Evolutionary conservation across 2,113 vertebrate species (phyloP).

Genomic region (Urocolius indicus): DNA sequence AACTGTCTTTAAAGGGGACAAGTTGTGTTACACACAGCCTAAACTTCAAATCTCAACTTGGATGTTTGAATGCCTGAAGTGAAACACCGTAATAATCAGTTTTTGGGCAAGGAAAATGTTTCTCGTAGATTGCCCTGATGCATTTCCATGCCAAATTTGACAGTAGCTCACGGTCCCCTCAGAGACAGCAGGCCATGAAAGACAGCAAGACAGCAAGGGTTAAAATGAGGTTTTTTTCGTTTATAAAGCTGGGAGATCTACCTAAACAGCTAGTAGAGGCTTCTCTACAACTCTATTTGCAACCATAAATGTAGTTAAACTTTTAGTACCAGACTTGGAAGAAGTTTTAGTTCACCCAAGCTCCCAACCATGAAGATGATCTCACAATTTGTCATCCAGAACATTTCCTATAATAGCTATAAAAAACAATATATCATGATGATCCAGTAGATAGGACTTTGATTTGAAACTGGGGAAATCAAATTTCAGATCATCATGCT

Average conservation of each 20-base stretch:
- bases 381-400: neutral
- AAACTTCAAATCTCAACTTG: neutral
- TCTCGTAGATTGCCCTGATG: neutral
- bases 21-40: neutral
- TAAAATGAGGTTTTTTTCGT: neutral
- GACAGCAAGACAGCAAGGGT: neutral
- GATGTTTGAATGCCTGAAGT: neutral
- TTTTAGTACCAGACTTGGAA: accelerated
- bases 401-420: neutral
- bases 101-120: neutral
- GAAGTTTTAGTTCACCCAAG: neutral
- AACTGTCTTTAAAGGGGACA: neutral
- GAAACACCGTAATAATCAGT: neutral
- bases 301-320: neutral
- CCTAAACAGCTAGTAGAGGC: neutral
- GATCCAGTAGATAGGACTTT: neutral
- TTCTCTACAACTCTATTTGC: neutral
- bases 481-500: neutral
- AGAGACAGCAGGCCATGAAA: neutral
- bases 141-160: neutral
- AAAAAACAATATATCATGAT: neutral
- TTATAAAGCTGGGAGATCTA: neutral
- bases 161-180: neutral
- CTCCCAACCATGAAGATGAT: neutral
- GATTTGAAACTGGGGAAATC: neutral